Evolutionary conservation across 2,797 vertebrate genomes (phyloP), one percentile per base, ranked within the genome.

Genomic region (Phoxinus dragarum): DNA sequence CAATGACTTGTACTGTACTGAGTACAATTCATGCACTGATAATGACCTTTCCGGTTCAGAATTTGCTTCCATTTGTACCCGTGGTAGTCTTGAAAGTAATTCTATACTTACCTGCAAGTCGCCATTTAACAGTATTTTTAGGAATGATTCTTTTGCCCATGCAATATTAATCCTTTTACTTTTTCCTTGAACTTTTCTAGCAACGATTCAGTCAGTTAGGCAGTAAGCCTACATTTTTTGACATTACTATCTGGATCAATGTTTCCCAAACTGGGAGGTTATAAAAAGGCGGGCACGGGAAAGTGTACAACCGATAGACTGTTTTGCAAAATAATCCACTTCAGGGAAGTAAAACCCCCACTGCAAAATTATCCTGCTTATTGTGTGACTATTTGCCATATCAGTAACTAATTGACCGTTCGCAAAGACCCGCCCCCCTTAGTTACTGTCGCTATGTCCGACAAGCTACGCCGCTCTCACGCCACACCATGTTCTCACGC

Each of bases 41-140:
- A 71, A 79, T 71, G 40, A 76, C 16, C 40, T 61, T 68, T 78
- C 42, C 27, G 61, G 0, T 72, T 80, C 66, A 61, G 36, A 31
- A 17, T 61, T 47, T 44, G 31, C 40, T 78, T 79, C 75, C 52
- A 79, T 79, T 80, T 85, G 40, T 71, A 84, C 75, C 75, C 64
- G 75, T 61, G 75, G 27, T 44, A 56, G 14, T 77, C 36, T 42
- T 84, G 8, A 67, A 12, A 67, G 42, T 67, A 75, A 67, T 17
- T 42, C 1, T 52, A 3, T 49, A 38, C 34, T 19, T 19, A 47
- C 44, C 61, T 49, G 31, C 21, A 84, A 76, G 44, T 23, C 34
- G 2, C 31, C 23, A 76, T 66, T 83, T 40, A 75, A 66, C 14
- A 10, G 27, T 44, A 83, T 66, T 75, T 83, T 64, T 16, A 9